phyloP scores from a whole-genome alignment of 2,888 invertebrate species.

The Macaria liturata region DNA sequence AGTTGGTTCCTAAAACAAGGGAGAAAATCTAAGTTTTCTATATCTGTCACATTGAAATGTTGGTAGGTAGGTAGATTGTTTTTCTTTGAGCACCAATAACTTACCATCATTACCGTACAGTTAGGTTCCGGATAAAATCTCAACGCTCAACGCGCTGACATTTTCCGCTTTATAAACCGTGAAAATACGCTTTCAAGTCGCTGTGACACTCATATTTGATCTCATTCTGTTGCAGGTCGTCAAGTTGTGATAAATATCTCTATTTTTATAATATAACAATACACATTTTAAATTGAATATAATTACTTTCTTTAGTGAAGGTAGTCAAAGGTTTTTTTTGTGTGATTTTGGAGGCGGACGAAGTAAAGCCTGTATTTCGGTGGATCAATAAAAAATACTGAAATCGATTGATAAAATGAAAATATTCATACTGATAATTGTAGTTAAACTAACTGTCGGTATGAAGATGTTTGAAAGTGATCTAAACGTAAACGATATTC shows the following conservation, averaged over 20 bases:
- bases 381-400: no score
- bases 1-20: no score
- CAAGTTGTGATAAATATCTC: not conserved
- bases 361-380: no score
- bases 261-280: no score
- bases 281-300: no score
- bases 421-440: slow-evolving; percentile 21
- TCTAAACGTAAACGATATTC: slow-evolving; percentile 86
- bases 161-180: slow-evolving; percentile 75
- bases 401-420: slow-evolving; percentile 24
- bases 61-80: no score
- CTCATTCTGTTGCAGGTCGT: slow-evolving; percentile 26
- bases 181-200: slow-evolving; percentile 55
- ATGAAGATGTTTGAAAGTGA: slow-evolving; percentile 58
- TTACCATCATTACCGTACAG: not conserved
- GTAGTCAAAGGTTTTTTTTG: no score
- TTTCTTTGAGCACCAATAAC: not conserved
- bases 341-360: no score
- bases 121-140: slow-evolving; percentile 48
- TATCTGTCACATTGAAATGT: no score
- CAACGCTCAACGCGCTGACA: slow-evolving; percentile 41
- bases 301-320: no score
- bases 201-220: slow-evolving; percentile 42
- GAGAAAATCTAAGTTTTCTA: no score
- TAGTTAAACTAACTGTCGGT: slow-evolving; percentile 19